Evolutionary conservation across 2,888 invertebrate species (phyloP).

Genomic region (Philhelius pedissequus): DNA sequence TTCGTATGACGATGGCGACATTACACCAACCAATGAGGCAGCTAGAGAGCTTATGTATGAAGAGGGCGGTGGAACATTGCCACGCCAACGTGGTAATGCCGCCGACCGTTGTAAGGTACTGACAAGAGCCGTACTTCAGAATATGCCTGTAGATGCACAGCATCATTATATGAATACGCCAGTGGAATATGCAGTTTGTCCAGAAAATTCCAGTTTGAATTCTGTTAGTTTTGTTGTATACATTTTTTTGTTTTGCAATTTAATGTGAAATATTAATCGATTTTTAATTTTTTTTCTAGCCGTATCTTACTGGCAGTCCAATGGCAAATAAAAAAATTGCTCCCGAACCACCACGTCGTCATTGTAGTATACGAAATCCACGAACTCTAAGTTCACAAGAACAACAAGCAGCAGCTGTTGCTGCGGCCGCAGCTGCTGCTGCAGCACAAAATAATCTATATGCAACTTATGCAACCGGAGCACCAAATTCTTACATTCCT

Average conservation of each 20-base stretch:
- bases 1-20: constrained; percentile 93
- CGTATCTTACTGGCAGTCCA: constrained; percentile 84
- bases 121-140: constrained; percentile 76
- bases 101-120: constrained; percentile 71
- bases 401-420: constrained; percentile 66
- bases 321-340: constrained; percentile 88
- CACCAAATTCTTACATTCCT: constrained; percentile 71
- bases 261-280: neutral
- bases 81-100: constrained; percentile 83
- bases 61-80: constrained; percentile 91
- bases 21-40: constrained; percentile 91
- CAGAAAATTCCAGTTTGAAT: constrained; percentile 71
- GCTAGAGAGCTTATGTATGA: constrained; percentile 77
- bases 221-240: constrained; percentile 70
- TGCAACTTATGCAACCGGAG: constrained; percentile 63
- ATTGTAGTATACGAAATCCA: constrained; percentile 80
- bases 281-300: constrained; percentile 72
- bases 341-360: constrained; percentile 89
- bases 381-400: constrained; percentile 72
- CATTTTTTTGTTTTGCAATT: neutral
- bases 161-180: constrained; percentile 78
- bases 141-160: constrained; percentile 77
- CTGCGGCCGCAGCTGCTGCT: constrained; percentile 52
- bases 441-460: constrained; percentile 71
- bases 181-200: constrained; percentile 74